Conservation (phyloP, 2,113 vertebrate genomes). For the Phocoena phocoena region DNA sequence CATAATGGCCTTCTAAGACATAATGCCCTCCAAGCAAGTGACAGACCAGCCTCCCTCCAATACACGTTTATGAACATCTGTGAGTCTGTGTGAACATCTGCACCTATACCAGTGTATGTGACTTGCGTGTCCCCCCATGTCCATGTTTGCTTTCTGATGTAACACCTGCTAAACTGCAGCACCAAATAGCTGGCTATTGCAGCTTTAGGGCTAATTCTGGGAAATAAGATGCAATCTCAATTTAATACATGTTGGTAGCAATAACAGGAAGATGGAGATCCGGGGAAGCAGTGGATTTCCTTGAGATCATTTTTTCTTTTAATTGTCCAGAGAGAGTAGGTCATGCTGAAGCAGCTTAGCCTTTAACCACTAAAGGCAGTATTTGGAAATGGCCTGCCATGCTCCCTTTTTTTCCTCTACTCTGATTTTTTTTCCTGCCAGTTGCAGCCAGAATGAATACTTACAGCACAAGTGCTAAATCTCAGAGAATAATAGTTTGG, state of each 20-base stretch:
- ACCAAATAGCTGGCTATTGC: background rate
- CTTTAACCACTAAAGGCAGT: constrained; percentile 44
- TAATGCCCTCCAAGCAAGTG: background rate
- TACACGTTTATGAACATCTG: background rate
- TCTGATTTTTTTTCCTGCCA: background rate
- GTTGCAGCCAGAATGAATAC: constrained; percentile 24
- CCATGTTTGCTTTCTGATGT: background rate
- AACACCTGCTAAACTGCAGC: background rate
- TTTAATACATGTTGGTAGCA: constrained; percentile 41
- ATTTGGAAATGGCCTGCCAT: constrained; percentile 36
- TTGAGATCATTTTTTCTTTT: constrained; percentile 57
- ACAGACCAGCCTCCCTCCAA: background rate
- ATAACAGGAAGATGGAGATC: constrained; percentile 33
- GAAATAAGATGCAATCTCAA: constrained; percentile 17
- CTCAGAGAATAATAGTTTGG: constrained; percentile 51
- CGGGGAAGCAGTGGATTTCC: constrained; percentile 48
- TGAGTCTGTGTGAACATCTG: constrained; percentile 32
- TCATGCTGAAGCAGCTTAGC: constrained; percentile 56
- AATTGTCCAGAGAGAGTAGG: constrained; percentile 49
- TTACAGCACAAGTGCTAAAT: constrained; percentile 25
- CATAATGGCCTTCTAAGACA: background rate
- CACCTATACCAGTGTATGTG: background rate
- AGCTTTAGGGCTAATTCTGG: constrained; percentile 55
- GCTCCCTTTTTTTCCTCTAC: background rate
- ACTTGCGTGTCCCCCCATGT: background rate